Evolutionary conservation across 2,888 invertebrate species (phyloP), one percentile per base, ranked within the genome.

Genomic region (Monochamus alternatus): DNA sequence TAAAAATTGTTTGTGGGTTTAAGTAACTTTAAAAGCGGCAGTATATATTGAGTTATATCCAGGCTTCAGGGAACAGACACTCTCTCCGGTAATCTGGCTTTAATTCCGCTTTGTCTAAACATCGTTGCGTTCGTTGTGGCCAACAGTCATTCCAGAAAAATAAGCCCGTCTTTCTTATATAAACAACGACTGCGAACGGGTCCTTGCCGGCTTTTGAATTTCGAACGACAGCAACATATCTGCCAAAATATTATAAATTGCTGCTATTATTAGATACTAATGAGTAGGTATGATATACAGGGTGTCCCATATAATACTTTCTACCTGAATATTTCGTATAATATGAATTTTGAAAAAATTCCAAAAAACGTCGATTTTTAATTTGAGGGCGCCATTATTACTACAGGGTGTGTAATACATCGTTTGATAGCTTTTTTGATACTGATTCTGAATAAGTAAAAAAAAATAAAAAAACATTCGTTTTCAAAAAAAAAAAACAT

Each of bases 31-130:
- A 85, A 84, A 82, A 84, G 84, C 81, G 79, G 81, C 83, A 81
- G 83, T 85, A 85, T 85, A 85, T 83, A 51, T 38, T 66, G 84
- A 82, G 84, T 85, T 85, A 86, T 85, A 84, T 87, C 85, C 85
- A 79, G 83, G 82, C 81, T 85, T 85, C 84, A 84, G 78, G 81
- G 85, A 87, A 85, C 85, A 85, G 84, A 85, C 83, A 81, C 84
- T 79, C 78, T 81, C 83, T 79, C 78, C 72, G 66, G 75, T 78
- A 77, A 78, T 81, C 78, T 67, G 75, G 75, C 76, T 78, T 75
- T 74, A 73, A 73, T 74, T 77, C 73, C 68, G 72, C 75, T 58
- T 73, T 63, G 75, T 79, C 77, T 80, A 81, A 80, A 80, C 78
- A 80, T 75, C 75, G 66, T 70, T 73, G 52, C 64, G 52, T 69